A percentile compares a stretch with the other conserved stretches of the same genome.
These are phyloP conservation scores for Cichladusa arquata DNA, from an alignment of 2,113 vertebrate species.

Conservation along the genomic window DNA sequence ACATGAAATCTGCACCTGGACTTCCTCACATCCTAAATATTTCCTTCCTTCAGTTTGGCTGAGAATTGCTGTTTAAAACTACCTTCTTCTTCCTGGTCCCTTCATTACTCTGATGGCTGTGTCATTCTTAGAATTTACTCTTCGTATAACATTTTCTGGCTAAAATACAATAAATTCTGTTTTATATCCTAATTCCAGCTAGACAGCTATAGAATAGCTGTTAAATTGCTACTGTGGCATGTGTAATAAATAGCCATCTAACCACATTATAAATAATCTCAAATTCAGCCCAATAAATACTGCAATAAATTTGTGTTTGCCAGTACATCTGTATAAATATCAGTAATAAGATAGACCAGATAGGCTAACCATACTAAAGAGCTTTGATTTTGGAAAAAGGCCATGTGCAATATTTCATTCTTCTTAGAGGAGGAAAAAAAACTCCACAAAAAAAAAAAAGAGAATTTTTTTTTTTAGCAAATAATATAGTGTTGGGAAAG, in stretches of 20 bases:
- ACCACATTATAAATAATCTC: slow-evolving; percentile 50
- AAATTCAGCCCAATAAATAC: slow-evolving; percentile 13
- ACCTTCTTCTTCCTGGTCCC: background rate
- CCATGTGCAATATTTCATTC: background rate
- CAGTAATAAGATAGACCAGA: background rate
- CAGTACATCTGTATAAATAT: background rate
- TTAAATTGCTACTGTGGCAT: slow-evolving; percentile 9
- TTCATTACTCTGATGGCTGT: background rate
- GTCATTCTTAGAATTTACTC: background rate
- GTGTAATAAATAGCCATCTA: slow-evolving; percentile 43
- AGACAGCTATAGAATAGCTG: background rate
- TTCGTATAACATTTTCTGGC: background rate
- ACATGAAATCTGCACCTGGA: slow-evolving; percentile 44
- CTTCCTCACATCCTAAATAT: background rate
- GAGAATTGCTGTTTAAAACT: background rate
- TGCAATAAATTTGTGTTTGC: background rate
- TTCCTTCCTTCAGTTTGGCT: background rate
- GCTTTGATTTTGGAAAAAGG: background rate
- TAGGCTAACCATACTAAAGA: background rate
- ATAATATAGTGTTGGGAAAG: background rate
- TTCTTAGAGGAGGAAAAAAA: rapidly evolving
- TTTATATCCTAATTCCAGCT: background rate
- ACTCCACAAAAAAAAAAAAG: background rate
- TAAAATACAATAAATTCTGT: background rate
- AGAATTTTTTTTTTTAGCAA: background rate